Evolutionary conservation across 2,113 vertebrate genomes (phyloP).

Genomic region (Nibea albiflora): DNA sequence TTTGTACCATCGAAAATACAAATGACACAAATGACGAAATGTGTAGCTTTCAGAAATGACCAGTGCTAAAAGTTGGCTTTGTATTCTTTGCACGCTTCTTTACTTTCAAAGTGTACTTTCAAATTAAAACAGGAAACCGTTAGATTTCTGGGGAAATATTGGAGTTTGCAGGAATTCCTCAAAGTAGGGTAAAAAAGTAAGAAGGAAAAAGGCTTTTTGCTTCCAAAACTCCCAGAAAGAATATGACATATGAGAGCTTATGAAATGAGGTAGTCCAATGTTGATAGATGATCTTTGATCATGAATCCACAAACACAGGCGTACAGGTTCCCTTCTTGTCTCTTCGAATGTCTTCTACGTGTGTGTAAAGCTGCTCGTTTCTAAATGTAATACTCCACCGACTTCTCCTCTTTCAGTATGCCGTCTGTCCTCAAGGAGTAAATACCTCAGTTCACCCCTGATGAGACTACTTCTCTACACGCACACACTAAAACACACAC

Average conservation of each 20-base stretch:
- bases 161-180: neutral
- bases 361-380: neutral
- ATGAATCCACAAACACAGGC: neutral
- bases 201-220: too few species aligned
- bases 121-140: neutral
- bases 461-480: neutral
- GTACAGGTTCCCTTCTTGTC: neutral
- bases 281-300: neutral
- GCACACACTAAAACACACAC: neutral
- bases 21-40: too few species aligned
- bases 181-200: neutral
- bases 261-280: neutral
- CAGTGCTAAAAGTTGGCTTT: neutral
- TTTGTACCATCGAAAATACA: too few species aligned
- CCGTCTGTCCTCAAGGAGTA: conserved; percentile 16
- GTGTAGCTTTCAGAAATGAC: too few species aligned
- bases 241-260: too few species aligned
- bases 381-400: neutral
- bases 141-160: neutral
- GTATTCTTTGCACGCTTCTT: neutral
- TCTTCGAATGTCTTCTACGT: neutral
- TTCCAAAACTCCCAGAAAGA: too few species aligned
- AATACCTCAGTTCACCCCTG: conserved; percentile 31
- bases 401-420: neutral
- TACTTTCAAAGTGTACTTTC: neutral